Conservation (phyloP, 2,888 invertebrate genomes). For the Mamestra brassicae region DNA sequence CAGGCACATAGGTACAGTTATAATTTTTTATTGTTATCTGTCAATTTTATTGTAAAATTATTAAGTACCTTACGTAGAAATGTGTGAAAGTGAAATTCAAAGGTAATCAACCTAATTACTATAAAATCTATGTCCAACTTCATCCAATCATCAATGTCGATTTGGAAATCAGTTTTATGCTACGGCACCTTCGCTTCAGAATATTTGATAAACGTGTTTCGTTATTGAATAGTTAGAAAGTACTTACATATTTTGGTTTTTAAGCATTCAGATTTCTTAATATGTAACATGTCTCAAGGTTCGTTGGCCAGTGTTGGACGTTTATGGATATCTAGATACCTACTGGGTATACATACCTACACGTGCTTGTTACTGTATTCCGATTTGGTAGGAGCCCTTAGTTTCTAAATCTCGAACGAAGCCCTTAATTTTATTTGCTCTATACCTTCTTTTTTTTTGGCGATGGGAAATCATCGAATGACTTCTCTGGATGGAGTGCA, state of each 20-base stretch:
- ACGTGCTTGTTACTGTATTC: background rate
- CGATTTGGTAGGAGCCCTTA: background rate
- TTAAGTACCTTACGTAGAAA: constrained; percentile 7
- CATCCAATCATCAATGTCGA: background rate
- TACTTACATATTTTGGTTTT: constrained; percentile 9
- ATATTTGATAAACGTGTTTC: constrained; percentile 30
- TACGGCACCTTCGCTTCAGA: background rate
- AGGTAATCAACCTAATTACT: constrained; percentile 1
- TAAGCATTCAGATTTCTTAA: constrained; percentile 28
- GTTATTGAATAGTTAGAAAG: constrained; percentile 38
- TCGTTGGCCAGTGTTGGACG: constrained; percentile 4
- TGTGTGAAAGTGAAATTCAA: constrained; percentile 18
- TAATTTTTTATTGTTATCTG: background rate
- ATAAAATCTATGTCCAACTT: background rate
- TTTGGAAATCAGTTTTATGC: constrained; percentile 3
- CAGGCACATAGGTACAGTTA: background rate
- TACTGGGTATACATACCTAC: background rate
- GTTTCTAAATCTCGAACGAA: too few species aligned
- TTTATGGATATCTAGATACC: constrained; percentile 1
- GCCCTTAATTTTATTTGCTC: background rate
- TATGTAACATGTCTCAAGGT: constrained; percentile 28
- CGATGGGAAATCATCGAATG: too few species aligned
- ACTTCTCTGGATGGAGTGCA: too few species aligned
- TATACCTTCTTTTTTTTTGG: too few species aligned
- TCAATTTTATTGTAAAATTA: background rate